These are phyloP conservation scores for Pseudorectes ferrugineus DNA, from an alignment of 2,113 vertebrate species.

Conservation along the genomic window DNA sequence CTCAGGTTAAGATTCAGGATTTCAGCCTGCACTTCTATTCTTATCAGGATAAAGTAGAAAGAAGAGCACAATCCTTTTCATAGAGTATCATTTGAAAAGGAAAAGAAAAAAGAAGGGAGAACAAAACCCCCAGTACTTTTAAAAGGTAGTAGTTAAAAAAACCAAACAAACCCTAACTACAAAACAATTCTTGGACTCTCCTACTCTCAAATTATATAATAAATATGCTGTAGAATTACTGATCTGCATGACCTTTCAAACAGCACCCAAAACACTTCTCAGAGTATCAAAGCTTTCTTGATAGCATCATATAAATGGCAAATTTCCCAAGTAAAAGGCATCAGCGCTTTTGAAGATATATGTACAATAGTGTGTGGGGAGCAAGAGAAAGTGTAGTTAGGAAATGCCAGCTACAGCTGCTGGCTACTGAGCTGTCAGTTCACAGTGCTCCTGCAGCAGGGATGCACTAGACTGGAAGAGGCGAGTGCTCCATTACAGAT, in stretches of 20 bases:
- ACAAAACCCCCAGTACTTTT: background rate
- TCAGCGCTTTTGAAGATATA: background rate
- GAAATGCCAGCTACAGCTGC: background rate
- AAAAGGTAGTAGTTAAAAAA: background rate
- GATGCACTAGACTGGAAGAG: background rate
- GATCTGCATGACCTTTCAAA: background rate
- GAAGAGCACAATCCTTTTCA: background rate
- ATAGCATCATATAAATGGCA: background rate
- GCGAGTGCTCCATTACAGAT: fast-evolving
- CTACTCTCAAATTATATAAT: background rate
- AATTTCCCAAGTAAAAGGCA: background rate
- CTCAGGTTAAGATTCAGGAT: background rate
- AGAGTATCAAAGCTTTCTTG: background rate
- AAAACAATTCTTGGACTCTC: background rate
- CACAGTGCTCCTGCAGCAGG: background rate
- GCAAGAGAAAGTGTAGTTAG: background rate
- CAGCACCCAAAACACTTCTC: background rate
- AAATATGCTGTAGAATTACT: background rate
- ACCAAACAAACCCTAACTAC: background rate
- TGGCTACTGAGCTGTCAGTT: background rate
- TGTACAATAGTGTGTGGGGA: fast-evolving
- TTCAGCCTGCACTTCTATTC: background rate
- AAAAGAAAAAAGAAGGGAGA: background rate
- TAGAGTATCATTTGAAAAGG: background rate
- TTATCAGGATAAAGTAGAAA: background rate